Percentiles rank a stretch among this genome's conserved stretches.
phyloP scores from a whole-genome alignment of 2,113 vertebrate species.

The Leptocoma aspasia region DNA sequence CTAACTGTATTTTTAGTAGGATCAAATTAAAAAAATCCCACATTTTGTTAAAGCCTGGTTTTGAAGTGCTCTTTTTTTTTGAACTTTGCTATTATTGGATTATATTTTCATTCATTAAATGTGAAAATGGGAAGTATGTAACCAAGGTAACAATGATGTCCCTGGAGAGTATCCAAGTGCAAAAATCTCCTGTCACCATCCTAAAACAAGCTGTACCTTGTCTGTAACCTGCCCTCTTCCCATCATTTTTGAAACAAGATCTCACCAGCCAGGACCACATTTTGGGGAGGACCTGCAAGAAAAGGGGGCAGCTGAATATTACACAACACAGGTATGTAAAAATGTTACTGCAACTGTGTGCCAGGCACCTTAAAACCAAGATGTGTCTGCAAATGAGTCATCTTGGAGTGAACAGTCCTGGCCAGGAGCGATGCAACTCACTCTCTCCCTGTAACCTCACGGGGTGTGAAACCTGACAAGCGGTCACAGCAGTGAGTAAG shows the following conservation, averaged over 20 bases:
- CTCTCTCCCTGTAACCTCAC: background rate
- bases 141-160: background rate
- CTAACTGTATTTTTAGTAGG: background rate
- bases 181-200: background rate
- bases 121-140: background rate
- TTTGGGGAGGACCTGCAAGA: background rate
- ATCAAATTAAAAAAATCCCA: background rate
- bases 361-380: background rate
- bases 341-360: background rate
- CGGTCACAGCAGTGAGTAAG: background rate
- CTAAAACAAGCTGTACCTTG: background rate
- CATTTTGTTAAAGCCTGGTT: background rate
- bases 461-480: background rate
- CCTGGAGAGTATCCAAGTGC: accelerated
- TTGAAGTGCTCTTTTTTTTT: background rate
- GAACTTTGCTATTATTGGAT: background rate
- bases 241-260: background rate
- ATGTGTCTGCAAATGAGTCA: background rate
- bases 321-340: background rate
- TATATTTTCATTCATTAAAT: background rate
- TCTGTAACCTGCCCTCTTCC: background rate
- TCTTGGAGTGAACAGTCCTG: background rate
- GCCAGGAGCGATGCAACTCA: accelerated
- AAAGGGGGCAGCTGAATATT: background rate
- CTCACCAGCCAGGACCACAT: background rate